Base-by-base conservation (phyloP, 2,888 invertebrate genomes). In the Danaus chrysippus region DNA sequence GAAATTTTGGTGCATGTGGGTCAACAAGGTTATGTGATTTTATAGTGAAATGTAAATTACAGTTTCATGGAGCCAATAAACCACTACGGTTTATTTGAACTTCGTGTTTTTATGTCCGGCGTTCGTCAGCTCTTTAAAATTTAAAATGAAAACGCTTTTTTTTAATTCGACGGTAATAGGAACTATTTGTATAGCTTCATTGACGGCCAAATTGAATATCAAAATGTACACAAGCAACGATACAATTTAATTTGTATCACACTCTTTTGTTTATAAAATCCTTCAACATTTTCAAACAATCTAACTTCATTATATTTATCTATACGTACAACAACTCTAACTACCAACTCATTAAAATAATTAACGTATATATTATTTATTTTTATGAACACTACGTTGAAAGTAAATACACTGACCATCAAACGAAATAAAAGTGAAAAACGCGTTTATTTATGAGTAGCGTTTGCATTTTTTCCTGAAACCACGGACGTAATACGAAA, bases 1-100 rank as follows among this genome's bases (percentile, higher is more conserved):
- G n/a, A 49, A 55, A 56, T 63, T 66, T 65, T 63, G 62, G 59
- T 68, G 67, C 69, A 69, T 71, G 67, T 67, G 64, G 72, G 70
- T 68, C 70, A 72, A 61, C 58, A 67, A 68, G 61, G 73, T 70
- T 72, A 69, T 67, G 67, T 69, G 69, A 74, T 76, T 73, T 76
- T 71, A 75, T 72, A 69, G 42, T 49, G 17, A 49, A 17, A 17
- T 49, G 49, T 49, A 49, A 15, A 49, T 49, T 49, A 49, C 49
- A 49, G 49, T 55, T 55, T 58, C 42, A 54, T 56, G 43, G 53
- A 57, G 54, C 46, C 54, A 63, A 63, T 59, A 60, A 57, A 63
- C 42, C 42, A 17, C 13, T 61, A 10, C 42, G 12, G 46, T 44
- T 19, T 49, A 49, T 49, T 49, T 49, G 17, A 17, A 17, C 46